Evolutionary conservation across 1,140 invertebrate genomes (phyloP).

Genomic region (Glossosoma conforme): DNA sequence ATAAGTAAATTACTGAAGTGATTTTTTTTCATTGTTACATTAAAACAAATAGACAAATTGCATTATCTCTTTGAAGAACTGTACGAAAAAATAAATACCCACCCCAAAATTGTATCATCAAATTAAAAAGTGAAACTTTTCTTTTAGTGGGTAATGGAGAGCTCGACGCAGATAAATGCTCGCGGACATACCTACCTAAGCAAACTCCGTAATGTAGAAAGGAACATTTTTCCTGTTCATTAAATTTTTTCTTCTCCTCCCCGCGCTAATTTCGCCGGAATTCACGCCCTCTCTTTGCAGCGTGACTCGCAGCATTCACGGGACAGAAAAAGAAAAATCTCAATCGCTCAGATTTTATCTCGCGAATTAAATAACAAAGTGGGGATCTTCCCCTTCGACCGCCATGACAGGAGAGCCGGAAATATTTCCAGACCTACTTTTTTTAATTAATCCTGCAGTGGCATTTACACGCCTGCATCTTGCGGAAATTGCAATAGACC

Average conservation of each 20-base stretch:
- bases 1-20: neutral
- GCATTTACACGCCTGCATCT: too few relatives aligned
- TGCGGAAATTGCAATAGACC: too few relatives aligned
- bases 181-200: slow-evolving; percentile 33
- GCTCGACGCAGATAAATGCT: slow-evolving; percentile 53
- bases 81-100: slow-evolving; percentile 4
- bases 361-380: slow-evolving; percentile 53
- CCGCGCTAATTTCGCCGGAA: slow-evolving; percentile 55
- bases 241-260: slow-evolving; percentile 54
- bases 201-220: slow-evolving; percentile 41
- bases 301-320: slow-evolving; percentile 24
- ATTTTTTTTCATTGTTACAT: slow-evolving; percentile 1
- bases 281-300: slow-evolving; percentile 47
- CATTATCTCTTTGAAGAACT: too few relatives aligned
- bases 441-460: slow-evolving; percentile 12
- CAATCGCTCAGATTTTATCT: slow-evolving; percentile 56
- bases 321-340: slow-evolving; percentile 34
- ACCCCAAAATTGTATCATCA: slow-evolving; percentile 43
- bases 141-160: slow-evolving; percentile 54
- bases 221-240: slow-evolving; percentile 55
- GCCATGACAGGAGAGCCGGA: slow-evolving; percentile 17
- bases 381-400: slow-evolving; percentile 12
- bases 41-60: too few relatives aligned
- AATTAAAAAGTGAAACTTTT: slow-evolving; percentile 57
- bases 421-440: slow-evolving; percentile 20